These are phyloP conservation scores for Oscheius myriophilus DNA, from an alignment of 2,888 invertebrate species.

Conservation along the genomic window DNA sequence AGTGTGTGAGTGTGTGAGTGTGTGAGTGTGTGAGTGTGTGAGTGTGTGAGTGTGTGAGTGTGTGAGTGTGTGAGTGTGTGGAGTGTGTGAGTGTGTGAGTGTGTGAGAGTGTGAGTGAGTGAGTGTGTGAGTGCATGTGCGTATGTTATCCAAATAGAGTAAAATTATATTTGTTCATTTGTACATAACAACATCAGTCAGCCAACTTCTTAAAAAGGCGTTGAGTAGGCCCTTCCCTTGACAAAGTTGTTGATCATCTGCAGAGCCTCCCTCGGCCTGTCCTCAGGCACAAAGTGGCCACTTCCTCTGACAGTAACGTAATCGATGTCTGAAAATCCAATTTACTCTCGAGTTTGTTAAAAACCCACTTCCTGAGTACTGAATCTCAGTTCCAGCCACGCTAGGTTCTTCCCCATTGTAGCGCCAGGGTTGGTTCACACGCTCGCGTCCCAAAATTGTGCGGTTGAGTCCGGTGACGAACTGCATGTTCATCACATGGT, in stretches of 20 bases:
- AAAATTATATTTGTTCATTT: too few relatives aligned
- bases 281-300: constrained; percentile 60
- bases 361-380: constrained; percentile 39
- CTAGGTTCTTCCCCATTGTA: constrained; percentile 32
- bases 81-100: too few relatives aligned
- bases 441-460: constrained; percentile 37
- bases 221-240: constrained; percentile 47
- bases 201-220: not conserved
- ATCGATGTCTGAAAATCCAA: constrained; percentile 36
- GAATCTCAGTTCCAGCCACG: constrained; percentile 47
- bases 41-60: too few relatives aligned
- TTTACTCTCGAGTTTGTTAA: too few relatives aligned
- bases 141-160: too few relatives aligned
- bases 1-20: too few relatives aligned
- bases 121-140: too few relatives aligned
- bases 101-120: too few relatives aligned
- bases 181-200: too few relatives aligned
- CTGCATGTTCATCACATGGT: constrained; percentile 73
- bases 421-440: constrained; percentile 47
- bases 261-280: constrained; percentile 54
- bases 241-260: constrained; percentile 60
- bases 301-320: constrained; percentile 57
- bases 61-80: too few relatives aligned
- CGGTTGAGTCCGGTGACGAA: constrained; percentile 47
- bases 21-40: too few relatives aligned